Conservation (phyloP, 2,888 invertebrate species). For the Stenolophus ochropezus region DNA sequence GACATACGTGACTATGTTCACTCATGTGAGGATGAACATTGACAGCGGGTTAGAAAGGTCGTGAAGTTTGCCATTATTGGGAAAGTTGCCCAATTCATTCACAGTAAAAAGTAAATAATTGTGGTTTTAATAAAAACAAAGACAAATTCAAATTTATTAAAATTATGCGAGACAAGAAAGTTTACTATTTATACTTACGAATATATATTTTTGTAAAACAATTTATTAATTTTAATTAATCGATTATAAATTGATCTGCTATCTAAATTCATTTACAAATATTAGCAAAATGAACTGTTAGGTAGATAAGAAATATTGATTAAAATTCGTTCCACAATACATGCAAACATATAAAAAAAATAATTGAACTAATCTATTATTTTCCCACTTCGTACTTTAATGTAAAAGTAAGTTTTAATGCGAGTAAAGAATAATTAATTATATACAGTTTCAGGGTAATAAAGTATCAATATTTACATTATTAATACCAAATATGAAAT, state of each 20-base stretch:
- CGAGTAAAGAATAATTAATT: not conserved
- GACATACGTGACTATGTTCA: constrained; percentile 17
- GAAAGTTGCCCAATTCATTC: not conserved
- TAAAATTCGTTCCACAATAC: not conserved
- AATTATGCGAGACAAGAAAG: no score
- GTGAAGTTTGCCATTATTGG: constrained; percentile 1
- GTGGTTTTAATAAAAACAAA: no score
- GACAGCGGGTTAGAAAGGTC: not conserved
- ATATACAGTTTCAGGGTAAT: not conserved
- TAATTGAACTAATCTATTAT: not conserved
- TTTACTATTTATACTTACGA: no score
- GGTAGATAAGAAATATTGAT: not conserved
- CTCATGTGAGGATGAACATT: constrained; percentile 9
- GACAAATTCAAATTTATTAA: no score
- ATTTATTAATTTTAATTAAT: no score
- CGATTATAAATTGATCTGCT: no score
- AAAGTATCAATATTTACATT: not conserved
- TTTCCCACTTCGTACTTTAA: not conserved
- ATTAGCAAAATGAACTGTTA: not conserved
- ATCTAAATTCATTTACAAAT: no score
- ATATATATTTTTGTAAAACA: no score
- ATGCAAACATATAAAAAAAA: not conserved
- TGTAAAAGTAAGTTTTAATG: not conserved
- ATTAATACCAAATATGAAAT: not conserved
- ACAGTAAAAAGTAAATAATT: no score